Evolutionary conservation across 2,888 invertebrate genomes (phyloP).

Genomic region (Limenitis camilla): DNA sequence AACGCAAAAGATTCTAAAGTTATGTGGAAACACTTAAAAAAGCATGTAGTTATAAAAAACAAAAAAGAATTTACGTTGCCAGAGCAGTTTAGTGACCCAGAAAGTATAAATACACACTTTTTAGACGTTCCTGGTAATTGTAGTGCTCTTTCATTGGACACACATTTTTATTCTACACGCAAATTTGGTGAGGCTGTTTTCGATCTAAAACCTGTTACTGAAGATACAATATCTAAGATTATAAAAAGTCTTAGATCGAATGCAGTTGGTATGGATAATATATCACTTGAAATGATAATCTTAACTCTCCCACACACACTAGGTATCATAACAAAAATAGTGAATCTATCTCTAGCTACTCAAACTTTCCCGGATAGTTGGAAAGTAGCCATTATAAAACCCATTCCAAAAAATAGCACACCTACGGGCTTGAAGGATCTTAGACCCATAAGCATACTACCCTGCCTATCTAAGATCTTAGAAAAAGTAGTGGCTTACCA

Average conservation of each 20-base stretch:
- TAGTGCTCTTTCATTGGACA: neutral
- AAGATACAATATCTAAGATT: neutral
- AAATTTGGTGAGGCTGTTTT: slow-evolving; percentile 1
- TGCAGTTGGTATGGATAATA: neutral
- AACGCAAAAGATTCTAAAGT: no score
- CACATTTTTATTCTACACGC: neutral
- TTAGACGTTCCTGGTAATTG: slow-evolving; percentile 7
- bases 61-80: no score
- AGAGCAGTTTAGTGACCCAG: slow-evolving; percentile 7
- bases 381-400: no score
- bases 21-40: no score
- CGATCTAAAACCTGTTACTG: neutral
- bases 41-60: no score
- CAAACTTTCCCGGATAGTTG: no score
- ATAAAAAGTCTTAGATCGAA: neutral
- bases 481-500: no score
- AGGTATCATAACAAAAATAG: slow-evolving; percentile 6
- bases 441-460: no score
- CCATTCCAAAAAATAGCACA: no score
- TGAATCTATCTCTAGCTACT: no score
- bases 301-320: slow-evolving; percentile 9
- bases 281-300: slow-evolving; percentile 11
- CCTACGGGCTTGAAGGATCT: no score
- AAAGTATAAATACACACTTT: slow-evolving; percentile 13
- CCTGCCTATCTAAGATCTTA: no score